A percentile compares a stretch with the other conserved stretches of the same genome.
These are phyloP conservation scores for Myodes glareolus DNA, from an alignment of 2,113 vertebrate species.

Conservation along the genomic window DNA sequence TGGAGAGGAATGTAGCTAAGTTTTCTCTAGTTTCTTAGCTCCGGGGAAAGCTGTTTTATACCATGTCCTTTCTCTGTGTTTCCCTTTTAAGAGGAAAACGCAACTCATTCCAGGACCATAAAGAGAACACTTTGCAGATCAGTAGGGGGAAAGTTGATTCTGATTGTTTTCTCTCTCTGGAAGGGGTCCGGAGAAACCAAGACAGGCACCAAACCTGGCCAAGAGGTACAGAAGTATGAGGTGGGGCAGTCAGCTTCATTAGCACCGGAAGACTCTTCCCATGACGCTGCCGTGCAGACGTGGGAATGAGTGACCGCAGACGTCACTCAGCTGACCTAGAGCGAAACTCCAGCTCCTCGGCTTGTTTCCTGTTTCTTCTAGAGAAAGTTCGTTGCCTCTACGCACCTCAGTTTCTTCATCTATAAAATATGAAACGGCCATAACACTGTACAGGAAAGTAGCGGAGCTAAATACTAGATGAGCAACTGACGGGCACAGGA, in stretches of 20 bases:
- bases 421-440: slow-evolving; percentile 13
- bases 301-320: neutral
- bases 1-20: slow-evolving; percentile 11
- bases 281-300: neutral
- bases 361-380: neutral
- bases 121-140: slow-evolving; percentile 20
- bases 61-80: slow-evolving; percentile 29
- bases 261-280: neutral
- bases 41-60: slow-evolving; percentile 20
- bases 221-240: neutral
- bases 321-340: neutral
- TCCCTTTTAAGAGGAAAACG: slow-evolving; percentile 48
- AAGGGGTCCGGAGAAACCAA: neutral
- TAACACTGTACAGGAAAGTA: neutral
- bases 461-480: neutral
- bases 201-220: neutral
- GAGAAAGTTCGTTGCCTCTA: neutral
- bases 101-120: neutral
- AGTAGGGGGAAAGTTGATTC: neutral
- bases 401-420: slow-evolving; percentile 39
- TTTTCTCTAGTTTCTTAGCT: slow-evolving; percentile 60
- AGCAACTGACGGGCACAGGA: neutral
- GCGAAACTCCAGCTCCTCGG: neutral
- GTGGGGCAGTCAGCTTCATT: neutral
- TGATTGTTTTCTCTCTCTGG: neutral